These are phyloP conservation scores for Agrochola lychnidis DNA, from an alignment of 2,888 invertebrate species.

Conservation along the genomic window DNA sequence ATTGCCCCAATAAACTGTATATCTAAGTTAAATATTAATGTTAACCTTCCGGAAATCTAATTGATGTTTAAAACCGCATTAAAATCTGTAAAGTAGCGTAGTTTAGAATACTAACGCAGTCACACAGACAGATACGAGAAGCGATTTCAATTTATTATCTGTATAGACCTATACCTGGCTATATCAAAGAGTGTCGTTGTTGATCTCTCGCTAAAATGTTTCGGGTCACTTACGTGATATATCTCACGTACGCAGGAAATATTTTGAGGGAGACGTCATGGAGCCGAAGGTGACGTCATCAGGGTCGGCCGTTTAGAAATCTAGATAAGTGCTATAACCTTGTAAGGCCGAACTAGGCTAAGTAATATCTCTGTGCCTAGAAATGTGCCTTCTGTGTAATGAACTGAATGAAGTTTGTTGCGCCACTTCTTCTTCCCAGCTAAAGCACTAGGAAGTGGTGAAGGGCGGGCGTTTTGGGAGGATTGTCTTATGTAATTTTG, in stretches of 20 bases:
- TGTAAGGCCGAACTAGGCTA: conserved; percentile 35
- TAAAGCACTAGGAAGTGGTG: neutral
- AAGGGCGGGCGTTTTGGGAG: neutral
- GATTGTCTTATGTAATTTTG: neutral
- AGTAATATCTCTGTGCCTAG: conserved; percentile 6
- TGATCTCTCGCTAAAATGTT: conserved; percentile 30
- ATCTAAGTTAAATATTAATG: neutral
- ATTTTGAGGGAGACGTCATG: conserved; percentile 38
- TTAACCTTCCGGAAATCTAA: neutral
- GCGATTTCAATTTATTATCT: neutral
- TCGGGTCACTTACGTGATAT: conserved; percentile 42
- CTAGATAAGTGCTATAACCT: conserved; percentile 48
- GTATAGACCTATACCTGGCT: neutral
- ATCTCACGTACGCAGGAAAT: conserved; percentile 65
- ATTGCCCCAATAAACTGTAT: neutral
- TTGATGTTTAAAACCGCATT: neutral
- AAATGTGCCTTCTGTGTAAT: neutral
- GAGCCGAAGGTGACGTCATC: conserved; percentile 46
- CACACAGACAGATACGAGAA: neutral
- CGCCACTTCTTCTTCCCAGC: neutral
- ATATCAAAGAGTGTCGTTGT: conserved; percentile 13
- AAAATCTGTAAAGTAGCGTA: neutral
- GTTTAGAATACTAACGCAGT: neutral
- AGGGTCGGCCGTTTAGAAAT: conserved; percentile 23
- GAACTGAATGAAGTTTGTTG: neutral